Evolutionary conservation across 2,797 vertebrate genomes (phyloP).

Genomic region (Coluber constrictor): DNA sequence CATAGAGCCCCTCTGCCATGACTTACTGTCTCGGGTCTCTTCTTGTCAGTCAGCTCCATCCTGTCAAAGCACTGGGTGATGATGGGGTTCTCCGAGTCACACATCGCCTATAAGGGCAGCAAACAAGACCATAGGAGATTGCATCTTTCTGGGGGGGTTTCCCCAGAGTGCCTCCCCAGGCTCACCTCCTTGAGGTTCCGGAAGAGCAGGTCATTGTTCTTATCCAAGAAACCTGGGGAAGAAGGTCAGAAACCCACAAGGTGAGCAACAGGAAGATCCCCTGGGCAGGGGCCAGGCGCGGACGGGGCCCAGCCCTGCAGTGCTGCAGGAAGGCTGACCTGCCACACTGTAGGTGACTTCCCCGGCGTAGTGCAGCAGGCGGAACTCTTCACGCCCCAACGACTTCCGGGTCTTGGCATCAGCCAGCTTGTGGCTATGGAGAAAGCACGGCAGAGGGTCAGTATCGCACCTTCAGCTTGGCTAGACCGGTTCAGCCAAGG

Average conservation of each 20-base stretch:
- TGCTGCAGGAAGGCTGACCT: conserved; percentile 67
- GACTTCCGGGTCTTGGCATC: conserved; percentile 92
- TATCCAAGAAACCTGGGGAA: conserved; percentile 90
- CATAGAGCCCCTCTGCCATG: neutral
- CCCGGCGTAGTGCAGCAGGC: conserved; percentile 92
- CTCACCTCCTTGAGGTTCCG: conserved; percentile 97
- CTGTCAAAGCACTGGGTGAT: conserved; percentile 89
- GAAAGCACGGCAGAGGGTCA: neutral
- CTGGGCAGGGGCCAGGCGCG: neutral
- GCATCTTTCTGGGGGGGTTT: neutral
- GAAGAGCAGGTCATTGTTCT: conserved; percentile 98
- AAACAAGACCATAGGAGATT: neutral
- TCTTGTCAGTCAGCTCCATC: conserved; percentile 92
- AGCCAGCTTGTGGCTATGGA: conserved; percentile 90
- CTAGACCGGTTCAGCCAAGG: neutral
- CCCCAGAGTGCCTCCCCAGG: neutral
- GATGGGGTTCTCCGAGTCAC: conserved; percentile 91
- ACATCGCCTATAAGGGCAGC: conserved; percentile 82
- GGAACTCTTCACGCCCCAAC: conserved; percentile 90
- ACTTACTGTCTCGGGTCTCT: conserved; percentile 92
- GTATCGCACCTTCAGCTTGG: too few species aligned
- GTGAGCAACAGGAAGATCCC: neutral
- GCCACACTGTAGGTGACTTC: conserved; percentile 96
- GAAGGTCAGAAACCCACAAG: neutral
- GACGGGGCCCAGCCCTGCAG: accelerated